Percentiles rank a stretch among this genome's conserved stretches.
These are phyloP conservation scores for Zonitis immaculata DNA, from an alignment of 2,888 invertebrate genomes.

Conservation along the genomic window DNA sequence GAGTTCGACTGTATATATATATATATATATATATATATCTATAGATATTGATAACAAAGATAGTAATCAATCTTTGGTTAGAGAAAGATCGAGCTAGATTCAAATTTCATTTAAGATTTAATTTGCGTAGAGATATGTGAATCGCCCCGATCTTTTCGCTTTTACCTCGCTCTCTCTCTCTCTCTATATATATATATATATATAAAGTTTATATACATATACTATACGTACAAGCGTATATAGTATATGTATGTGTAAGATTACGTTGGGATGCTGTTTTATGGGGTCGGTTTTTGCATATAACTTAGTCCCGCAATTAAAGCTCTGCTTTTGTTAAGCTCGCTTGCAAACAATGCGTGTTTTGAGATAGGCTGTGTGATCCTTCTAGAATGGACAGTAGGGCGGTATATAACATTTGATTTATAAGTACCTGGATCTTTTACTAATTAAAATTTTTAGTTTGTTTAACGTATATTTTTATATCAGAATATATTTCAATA, in stretches of 20 bases:
- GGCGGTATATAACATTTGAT: constrained; percentile 34
- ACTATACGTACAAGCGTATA: no score
- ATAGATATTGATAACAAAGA: no score
- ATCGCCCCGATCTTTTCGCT: constrained; percentile 32
- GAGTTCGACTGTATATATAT: no score
- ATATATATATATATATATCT: no score
- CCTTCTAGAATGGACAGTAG: constrained; percentile 41
- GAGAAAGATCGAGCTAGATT: constrained; percentile 43
- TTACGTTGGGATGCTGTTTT: constrained; percentile 25
- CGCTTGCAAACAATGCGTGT: constrained; percentile 44
- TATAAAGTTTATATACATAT: no score
- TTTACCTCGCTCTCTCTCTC: neutral
- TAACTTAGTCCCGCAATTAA: constrained; percentile 40
- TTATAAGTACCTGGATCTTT: constrained; percentile 46
- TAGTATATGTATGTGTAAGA: constrained; percentile 25
- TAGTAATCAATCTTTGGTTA: neutral
- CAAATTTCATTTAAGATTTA: constrained; percentile 51
- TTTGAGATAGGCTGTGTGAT: constrained; percentile 39
- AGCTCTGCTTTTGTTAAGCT: constrained; percentile 46
- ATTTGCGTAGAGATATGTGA: constrained; percentile 47
- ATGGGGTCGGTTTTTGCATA: constrained; percentile 30
- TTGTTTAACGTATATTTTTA: constrained; percentile 25
- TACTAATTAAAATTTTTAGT: constrained; percentile 45
- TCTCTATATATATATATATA: neutral
- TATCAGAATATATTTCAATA: no score